A percentile compares a stretch with the other conserved stretches of the same genome.
Evolutionary conservation across 2,797 vertebrate species (phyloP).

Genomic region (Pyrocephalus nanus): DNA sequence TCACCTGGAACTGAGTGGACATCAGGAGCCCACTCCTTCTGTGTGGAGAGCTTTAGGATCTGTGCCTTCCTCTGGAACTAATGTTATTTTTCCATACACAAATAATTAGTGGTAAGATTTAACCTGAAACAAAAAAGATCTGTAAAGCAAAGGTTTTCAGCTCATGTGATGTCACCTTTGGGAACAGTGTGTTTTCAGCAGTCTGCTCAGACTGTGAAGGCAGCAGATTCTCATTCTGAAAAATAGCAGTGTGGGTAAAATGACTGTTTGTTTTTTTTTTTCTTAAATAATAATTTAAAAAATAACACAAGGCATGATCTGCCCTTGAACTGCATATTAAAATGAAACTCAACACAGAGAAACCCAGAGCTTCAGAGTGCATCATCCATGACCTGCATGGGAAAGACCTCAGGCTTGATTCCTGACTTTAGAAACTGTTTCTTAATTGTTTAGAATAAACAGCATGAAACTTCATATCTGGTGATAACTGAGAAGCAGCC

Average conservation of each 20-base stretch:
- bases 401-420: not conserved
- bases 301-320: not conserved
- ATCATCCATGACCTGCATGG: not conserved
- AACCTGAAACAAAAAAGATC: not conserved
- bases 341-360: not conserved
- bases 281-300: not conserved
- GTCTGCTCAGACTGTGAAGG: not conserved
- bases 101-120: not conserved
- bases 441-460: not conserved
- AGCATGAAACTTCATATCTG: not conserved
- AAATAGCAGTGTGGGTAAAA: not conserved
- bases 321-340: not conserved
- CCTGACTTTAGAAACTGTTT: not conserved
- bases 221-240: not conserved
- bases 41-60: not conserved
- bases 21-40: not conserved
- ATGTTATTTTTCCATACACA: not conserved
- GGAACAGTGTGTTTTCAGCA: not conserved
- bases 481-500: not conserved
- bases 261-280: not conserved
- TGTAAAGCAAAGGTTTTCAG: not conserved
- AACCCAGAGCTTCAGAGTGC: not conserved
- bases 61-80: not conserved
- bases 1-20: not conserved
- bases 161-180: not conserved